Conservation (phyloP, 1,140 invertebrate genomes). For the Whitmania pigra region DNA sequence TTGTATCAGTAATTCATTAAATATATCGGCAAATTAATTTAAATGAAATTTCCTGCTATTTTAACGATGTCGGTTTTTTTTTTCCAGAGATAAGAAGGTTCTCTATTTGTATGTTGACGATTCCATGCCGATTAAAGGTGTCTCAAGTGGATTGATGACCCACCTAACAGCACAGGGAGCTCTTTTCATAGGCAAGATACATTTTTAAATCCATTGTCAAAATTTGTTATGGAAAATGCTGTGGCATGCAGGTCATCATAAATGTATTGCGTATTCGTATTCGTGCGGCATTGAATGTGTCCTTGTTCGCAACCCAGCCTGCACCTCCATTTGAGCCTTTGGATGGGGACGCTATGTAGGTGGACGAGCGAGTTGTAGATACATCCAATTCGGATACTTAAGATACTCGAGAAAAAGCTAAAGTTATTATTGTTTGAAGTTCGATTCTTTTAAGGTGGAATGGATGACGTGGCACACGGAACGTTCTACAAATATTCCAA, state of each 20-base stretch:
- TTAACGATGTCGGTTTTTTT: not conserved
- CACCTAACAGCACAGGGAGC: not conserved
- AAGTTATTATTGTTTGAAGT: not conserved
- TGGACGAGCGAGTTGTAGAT: not conserved
- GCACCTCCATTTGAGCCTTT: not conserved
- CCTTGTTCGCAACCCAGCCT: not conserved
- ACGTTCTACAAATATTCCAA: slow-evolving; percentile 55
- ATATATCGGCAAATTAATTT: not conserved
- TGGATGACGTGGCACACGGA: slow-evolving; percentile 54
- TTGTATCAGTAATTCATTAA: not conserved
- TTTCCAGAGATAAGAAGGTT: not conserved
- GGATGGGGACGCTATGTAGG: not conserved
- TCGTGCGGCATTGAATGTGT: not conserved
- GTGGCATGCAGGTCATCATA: not conserved
- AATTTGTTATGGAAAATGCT: no score
- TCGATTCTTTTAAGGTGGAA: slow-evolving; percentile 50
- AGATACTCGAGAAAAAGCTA: not conserved
- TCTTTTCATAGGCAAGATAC: not conserved
- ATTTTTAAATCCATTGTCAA: no score
- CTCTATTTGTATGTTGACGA: not conserved
- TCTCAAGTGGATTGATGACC: not conserved
- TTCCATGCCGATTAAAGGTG: not conserved
- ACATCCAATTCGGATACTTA: not conserved
- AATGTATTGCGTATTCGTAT: not conserved
- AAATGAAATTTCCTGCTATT: not conserved